Evolutionary conservation across 2,113 vertebrate species (phyloP).

Genomic region (Sinocyclocheilus rhinocerous): DNA sequence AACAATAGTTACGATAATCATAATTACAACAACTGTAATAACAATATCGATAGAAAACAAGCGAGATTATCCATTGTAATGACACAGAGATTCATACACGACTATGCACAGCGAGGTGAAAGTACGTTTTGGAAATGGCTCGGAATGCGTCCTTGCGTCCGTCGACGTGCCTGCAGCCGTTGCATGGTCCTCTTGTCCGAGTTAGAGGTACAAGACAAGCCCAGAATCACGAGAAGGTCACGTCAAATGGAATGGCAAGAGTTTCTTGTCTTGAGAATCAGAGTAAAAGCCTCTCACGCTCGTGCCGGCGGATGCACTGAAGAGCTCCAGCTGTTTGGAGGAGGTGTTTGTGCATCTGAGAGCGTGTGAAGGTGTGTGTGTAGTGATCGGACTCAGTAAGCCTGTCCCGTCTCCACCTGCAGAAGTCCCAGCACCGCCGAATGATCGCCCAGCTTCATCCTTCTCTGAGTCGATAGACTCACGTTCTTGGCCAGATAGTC

Average conservation of each 20-base stretch:
- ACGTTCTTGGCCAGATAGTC: conserved; percentile 99
- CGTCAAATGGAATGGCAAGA: background rate
- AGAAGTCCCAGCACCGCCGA: conserved; percentile 96
- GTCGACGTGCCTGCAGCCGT: conserved; percentile 20
- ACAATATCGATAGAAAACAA: conserved; percentile 73
- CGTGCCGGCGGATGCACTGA: background rate
- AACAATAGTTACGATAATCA: conserved; percentile 72
- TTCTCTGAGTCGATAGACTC: conserved; percentile 94
- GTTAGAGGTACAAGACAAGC: background rate
- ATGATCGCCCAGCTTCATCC: conserved; percentile 98
- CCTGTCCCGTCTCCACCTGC: conserved; percentile 98
- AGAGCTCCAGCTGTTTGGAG: background rate
- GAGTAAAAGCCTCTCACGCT: background rate
- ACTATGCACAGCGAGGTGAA: conserved; percentile 74
- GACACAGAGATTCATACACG: conserved; percentile 71
- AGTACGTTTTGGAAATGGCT: conserved; percentile 68
- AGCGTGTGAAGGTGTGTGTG: background rate
- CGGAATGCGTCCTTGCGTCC: conserved; percentile 60
- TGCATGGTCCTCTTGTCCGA: background rate
- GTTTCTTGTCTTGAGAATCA: conserved; percentile 3
- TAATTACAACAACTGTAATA: conserved; percentile 74
- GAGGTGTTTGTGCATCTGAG: conserved; percentile 5
- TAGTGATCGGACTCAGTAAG: conserved; percentile 78
- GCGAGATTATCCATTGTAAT: conserved; percentile 67
- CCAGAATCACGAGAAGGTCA: background rate